Percentiles rank a stretch among this genome's conserved stretches.
phyloP scores from a whole-genome alignment of 2,113 vertebrate genomes.

The Catharus fuscescens region DNA sequence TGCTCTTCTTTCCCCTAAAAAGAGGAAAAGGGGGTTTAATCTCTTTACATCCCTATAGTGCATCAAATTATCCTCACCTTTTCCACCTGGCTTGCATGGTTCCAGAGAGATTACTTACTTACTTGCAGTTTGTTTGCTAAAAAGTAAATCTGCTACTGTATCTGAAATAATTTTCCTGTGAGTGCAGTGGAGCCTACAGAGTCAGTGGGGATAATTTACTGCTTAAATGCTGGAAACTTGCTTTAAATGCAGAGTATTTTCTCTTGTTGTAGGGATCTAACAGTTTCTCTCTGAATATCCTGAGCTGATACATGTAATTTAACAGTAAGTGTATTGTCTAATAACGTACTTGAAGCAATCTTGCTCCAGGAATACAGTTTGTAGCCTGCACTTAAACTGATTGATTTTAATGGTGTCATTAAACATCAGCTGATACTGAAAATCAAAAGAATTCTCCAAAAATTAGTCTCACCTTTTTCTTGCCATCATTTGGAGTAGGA shows the following conservation, averaged over 20 bases:
- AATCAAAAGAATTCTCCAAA: slow-evolving; percentile 2
- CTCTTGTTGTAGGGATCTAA: not conserved
- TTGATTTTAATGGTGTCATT: not conserved
- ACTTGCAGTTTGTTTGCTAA: not conserved
- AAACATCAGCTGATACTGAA: not conserved
- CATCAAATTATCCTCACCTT: not conserved
- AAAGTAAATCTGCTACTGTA: not conserved
- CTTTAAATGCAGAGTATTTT: not conserved
- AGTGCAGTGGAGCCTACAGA: not conserved
- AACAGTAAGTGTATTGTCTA: not conserved
- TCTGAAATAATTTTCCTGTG: not conserved
- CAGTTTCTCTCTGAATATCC: not conserved
- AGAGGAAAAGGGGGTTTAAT: not conserved
- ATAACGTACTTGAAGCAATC: not conserved
- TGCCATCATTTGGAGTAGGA: not conserved
- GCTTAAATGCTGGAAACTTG: not conserved
- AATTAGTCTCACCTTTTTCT: slow-evolving; percentile 52
- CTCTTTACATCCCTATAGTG: not conserved
- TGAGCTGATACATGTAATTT: not conserved
- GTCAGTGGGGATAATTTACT: not conserved
- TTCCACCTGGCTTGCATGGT: not conserved
- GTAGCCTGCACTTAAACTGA: not conserved
- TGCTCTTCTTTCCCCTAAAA: not conserved
- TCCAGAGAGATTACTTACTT: not conserved
- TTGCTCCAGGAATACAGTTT: not conserved